Evolutionary conservation across 2,797 vertebrate species (phyloP).

Genomic region (Fistularia commersonii): DNA sequence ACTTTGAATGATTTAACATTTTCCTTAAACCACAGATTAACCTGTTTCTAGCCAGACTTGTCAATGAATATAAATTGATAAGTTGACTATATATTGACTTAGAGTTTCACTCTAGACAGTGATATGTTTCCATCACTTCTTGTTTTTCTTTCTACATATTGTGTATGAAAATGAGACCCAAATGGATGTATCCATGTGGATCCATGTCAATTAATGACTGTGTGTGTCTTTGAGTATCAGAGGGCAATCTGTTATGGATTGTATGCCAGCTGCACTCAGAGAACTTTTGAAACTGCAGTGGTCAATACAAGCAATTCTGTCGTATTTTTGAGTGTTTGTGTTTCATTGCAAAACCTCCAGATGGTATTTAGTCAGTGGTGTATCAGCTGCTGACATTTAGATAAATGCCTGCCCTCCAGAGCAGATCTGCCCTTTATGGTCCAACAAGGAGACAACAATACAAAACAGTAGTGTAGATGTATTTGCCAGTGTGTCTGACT

Average conservation of each 20-base stretch:
- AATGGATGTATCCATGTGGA: too few species aligned
- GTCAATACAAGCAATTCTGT: constrained; percentile 9
- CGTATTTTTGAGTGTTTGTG: constrained; percentile 1
- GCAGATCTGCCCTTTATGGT: constrained; percentile 66
- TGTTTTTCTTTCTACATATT: too few species aligned
- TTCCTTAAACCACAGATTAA: constrained; percentile 6
- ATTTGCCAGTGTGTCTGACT: constrained; percentile 7
- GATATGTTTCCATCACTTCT: too few species aligned
- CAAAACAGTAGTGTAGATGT: constrained; percentile 18
- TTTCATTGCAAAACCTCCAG: constrained; percentile 37
- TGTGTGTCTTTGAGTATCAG: constrained; percentile 6
- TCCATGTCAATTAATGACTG: constrained; percentile 7
- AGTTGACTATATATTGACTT: too few species aligned
- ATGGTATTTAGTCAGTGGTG: constrained; percentile 69
- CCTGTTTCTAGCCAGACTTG: neutral
- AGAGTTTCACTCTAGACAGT: too few species aligned
- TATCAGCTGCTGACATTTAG: constrained; percentile 76
- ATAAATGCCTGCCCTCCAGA: constrained; percentile 73
- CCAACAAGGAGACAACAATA: constrained; percentile 52
- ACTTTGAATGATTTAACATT: constrained; percentile 11
- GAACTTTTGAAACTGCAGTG: constrained; percentile 24
- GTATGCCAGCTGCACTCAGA: constrained; percentile 17
- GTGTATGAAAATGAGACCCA: too few species aligned
- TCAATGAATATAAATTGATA: too few species aligned
- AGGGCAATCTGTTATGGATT: constrained; percentile 26